Percentiles rank a stretch among this genome's conserved stretches.
Conservation (phyloP, 2,797 vertebrate genomes). For the Chromobotia macracanthus region DNA sequence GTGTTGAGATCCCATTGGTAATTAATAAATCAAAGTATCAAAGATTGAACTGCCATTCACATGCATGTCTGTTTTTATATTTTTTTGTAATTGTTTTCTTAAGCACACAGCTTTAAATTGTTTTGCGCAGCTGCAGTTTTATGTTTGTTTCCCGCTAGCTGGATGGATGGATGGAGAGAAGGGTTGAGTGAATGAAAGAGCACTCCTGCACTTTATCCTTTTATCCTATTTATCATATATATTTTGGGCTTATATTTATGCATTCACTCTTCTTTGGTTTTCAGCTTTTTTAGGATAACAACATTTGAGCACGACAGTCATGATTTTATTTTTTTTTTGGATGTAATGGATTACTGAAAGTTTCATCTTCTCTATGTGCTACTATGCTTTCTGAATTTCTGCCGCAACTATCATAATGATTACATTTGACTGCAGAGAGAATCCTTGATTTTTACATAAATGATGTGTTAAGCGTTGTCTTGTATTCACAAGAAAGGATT, state of each 20-base stretch:
- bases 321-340: slow-evolving; percentile 46
- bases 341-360: slow-evolving; percentile 30
- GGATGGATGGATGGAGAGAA: slow-evolving; percentile 45
- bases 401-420: slow-evolving; percentile 35
- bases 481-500: slow-evolving; percentile 26
- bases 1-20: slow-evolving; percentile 48
- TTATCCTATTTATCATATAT: background rate
- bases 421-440: slow-evolving; percentile 29
- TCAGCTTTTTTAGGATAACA: slow-evolving; percentile 57
- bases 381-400: slow-evolving; percentile 42
- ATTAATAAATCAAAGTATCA: slow-evolving; percentile 52
- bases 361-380: slow-evolving; percentile 25
- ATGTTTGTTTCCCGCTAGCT: slow-evolving; percentile 27
- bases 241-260: slow-evolving; percentile 4
- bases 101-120: slow-evolving; percentile 41
- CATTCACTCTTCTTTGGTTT: slow-evolving; percentile 51
- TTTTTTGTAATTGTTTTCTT: background rate
- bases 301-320: slow-evolving; percentile 24
- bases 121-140: slow-evolving; percentile 7
- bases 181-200: slow-evolving; percentile 52
- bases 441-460: slow-evolving; percentile 21
- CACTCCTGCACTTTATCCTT: background rate
- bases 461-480: slow-evolving; percentile 24
- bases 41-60: slow-evolving; percentile 25
- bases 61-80: slow-evolving; percentile 34